A percentile compares a stretch with the other conserved stretches of the same genome.
These are phyloP conservation scores for Euschistus heros DNA, from an alignment of 1,140 invertebrate genomes.

Conservation along the genomic window DNA sequence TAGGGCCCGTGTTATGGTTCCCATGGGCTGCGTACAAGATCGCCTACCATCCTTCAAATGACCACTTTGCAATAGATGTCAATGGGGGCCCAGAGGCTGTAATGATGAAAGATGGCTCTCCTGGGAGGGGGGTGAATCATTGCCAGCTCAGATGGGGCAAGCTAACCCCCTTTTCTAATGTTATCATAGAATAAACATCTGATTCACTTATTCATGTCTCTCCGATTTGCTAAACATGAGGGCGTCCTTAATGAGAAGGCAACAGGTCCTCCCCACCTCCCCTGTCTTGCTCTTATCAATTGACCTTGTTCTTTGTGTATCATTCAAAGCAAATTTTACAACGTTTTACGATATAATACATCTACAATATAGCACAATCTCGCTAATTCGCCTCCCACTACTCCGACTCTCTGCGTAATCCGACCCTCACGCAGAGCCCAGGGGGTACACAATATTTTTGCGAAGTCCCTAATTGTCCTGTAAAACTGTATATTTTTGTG, in stretches of 20 bases:
- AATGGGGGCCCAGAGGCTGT: conserved; percentile 27
- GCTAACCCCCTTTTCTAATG: conserved; percentile 21
- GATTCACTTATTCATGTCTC: conserved; percentile 28
- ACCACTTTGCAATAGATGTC: conserved; percentile 38
- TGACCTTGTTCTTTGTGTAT: too few species aligned
- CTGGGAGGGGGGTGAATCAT: conserved; percentile 34
- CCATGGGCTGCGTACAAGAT: conserved; percentile 28
- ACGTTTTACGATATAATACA: too few species aligned
- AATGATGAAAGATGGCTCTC: conserved; percentile 39
- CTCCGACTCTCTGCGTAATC: too few species aligned
- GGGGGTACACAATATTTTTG: background rate
- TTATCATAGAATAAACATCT: conserved; percentile 27
- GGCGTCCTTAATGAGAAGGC: background rate
- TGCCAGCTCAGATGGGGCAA: background rate
- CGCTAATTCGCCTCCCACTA: too few species aligned
- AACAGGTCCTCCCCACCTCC: background rate
- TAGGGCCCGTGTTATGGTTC: conserved; percentile 22
- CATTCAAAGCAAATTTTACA: too few species aligned
- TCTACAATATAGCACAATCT: too few species aligned
- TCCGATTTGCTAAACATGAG: conserved; percentile 6
- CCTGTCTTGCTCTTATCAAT: background rate
- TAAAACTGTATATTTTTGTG: too few species aligned
- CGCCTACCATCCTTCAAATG: conserved; percentile 37
- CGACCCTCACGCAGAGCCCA: background rate
- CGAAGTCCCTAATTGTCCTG: background rate